Evolutionary conservation across 1,140 invertebrate species (phyloP), one percentile per base, ranked within the genome.

Genomic region (Vanessa atalanta): DNA sequence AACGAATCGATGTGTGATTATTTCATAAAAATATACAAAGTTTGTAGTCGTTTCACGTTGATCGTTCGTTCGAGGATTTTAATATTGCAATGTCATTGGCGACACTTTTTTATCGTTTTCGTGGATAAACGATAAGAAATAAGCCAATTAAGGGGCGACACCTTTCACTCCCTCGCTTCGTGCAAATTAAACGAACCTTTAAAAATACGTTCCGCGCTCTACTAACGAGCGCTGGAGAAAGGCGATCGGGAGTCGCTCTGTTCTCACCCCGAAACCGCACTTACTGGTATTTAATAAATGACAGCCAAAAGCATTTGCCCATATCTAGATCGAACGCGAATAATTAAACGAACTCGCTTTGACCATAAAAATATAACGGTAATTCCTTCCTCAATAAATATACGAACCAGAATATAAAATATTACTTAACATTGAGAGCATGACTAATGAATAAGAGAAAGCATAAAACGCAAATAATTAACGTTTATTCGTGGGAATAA

Each of bases 111-210:
- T 61, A 61, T 61, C 16, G 31, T 23, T 61, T 60, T 61, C 31
- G 14, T 61, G 26, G 15, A 53, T 57, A 68, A 37, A 68, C 37
- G 37, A 68, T 55, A 68, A 68, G 50, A 13, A 55, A 14, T 55
- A 57, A 55, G 53, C 23, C 48, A 55, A 66, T 66, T 66, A 68
- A 37, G 31, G 51, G 65, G 31, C 31, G 57, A 43, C 51, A 57
- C 65, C 51, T 68, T 55, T 68, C 50, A 57, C 65, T 68, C 51
- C 50, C 26, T 20, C 65, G 65, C 47, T 67, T 8, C n/a, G 65
- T 66, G 57, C 26, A 68, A 55, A 68, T 68, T 68, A 68, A 68
- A 50, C 16, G 51, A 31, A 55, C 65, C 51, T 68, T 68, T 55
- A 68, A 68, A 68, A 68, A 57, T 68, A 68, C 57, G 26, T 37